These are phyloP conservation scores for Peromyscus nudipes DNA, from an alignment of 2,797 vertebrate genomes.

Conservation along the genomic window DNA sequence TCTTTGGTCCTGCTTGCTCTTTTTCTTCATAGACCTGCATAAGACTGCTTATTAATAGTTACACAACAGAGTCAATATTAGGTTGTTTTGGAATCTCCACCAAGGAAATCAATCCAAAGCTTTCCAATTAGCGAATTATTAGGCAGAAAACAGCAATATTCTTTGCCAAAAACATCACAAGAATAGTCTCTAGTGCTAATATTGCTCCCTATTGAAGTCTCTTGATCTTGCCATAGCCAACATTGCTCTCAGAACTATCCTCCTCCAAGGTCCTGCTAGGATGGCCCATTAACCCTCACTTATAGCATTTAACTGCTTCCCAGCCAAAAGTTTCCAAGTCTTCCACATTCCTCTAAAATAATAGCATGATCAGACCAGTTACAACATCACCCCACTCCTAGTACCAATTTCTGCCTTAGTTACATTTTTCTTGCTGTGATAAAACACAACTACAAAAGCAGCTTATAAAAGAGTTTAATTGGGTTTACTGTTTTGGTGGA, in stretches of 20 bases:
- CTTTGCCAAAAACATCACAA: slow-evolving; percentile 15
- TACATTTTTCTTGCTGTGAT: neutral
- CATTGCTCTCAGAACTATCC: neutral
- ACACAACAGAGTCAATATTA: neutral
- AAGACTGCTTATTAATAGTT: neutral
- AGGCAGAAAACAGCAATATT: neutral
- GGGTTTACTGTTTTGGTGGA: neutral
- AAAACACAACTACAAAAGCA: neutral
- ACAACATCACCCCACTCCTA: no score
- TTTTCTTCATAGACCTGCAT: neutral
- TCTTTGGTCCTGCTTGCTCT: neutral
- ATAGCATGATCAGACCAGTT: neutral
- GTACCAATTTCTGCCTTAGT: neutral
- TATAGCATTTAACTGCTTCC: no score
- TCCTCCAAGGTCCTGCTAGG: neutral
- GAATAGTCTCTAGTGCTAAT: neutral
- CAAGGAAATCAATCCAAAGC: neutral
- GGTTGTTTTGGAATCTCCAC: neutral
- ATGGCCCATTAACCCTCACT: neutral
- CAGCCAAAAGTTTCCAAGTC: neutral
- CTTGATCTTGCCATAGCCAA: neutral
- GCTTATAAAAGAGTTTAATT: neutral
- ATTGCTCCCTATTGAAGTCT: neutral
- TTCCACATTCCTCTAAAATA: neutral
- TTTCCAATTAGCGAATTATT: neutral